These are phyloP conservation scores for Scaptomyza hsui DNA, from an alignment of 1,140 invertebrate species.

Conservation along the genomic window DNA sequence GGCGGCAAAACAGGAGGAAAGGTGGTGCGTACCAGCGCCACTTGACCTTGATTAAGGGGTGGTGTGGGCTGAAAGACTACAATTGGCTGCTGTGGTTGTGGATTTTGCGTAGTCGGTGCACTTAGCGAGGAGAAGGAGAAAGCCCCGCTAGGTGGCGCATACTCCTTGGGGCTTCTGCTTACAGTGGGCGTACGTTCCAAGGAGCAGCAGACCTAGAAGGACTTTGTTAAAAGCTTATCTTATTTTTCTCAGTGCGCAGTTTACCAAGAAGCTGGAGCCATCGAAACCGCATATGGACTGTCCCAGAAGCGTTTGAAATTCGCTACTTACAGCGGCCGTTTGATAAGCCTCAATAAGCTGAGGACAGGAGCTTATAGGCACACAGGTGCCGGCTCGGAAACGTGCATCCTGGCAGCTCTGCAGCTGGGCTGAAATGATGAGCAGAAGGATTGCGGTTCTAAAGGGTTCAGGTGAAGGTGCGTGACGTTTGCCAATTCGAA, in stretches of 20 bases:
- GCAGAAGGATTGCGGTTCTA: neutral
- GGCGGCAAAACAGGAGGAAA: neutral
- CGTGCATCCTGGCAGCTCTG: conserved; percentile 79
- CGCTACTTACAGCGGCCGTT: conserved; percentile 62
- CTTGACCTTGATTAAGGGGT: conserved; percentile 37
- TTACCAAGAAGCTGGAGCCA: conserved; percentile 84
- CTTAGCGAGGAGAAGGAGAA: conserved; percentile 58
- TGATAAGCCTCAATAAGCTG: conserved; percentile 81
- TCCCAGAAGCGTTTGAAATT: conserved; percentile 84
- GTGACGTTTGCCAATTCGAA: conserved; percentile 42
- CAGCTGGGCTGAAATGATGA: conserved; percentile 61
- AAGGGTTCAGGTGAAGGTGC: neutral
- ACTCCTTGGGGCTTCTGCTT: conserved; percentile 59
- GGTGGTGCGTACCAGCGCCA: conserved; percentile 8
- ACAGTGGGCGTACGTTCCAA: conserved; percentile 9
- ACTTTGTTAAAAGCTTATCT: no score
- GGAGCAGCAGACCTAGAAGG: conserved; percentile 58
- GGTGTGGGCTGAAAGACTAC: conserved; percentile 64
- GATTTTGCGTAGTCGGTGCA: conserved; percentile 11
- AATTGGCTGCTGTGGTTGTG: conserved; percentile 18
- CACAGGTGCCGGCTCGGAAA: conserved; percentile 83
- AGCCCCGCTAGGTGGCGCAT: conserved; percentile 12
- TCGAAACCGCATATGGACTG: conserved; percentile 85
- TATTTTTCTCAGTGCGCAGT: neutral
- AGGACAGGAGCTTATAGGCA: conserved; percentile 84